Evolutionary conservation across 1,140 invertebrate genomes (phyloP), one percentile per base, ranked within the genome.

Genomic region (Hyles euphorbiae): DNA sequence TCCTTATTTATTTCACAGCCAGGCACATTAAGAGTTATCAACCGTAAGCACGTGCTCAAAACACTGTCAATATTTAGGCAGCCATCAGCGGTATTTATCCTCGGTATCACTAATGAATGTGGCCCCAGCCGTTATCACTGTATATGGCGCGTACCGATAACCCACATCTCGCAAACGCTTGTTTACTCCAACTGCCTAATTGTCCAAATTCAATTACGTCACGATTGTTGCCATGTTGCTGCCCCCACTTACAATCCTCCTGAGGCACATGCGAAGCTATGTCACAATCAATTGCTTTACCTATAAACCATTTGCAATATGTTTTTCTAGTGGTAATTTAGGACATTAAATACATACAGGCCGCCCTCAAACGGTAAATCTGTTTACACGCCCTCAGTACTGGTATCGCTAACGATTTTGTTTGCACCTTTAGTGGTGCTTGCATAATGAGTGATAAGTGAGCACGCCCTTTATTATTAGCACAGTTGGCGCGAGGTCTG

Each of bases 151-250:
- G 57, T 59, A 52, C 65, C 63, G 72, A 72, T 76, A 76, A 81
- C 78, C 76, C 66, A 76, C 65, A 76, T 76, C 58, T 65, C 55
- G 58, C 32, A 44, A 54, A 51, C 54, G 48, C 22, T 66, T 73
- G 69, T 76, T 76, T 78, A 68, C 69, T 56, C 44, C 58, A 65
- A 59, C 48, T 46, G 55, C 58, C 66, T 72, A 76, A 78, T 74
- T 76, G 61, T 65, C 70, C 63, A 71, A 77, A 81, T 63, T 68
- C 52, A 58, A 68, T 82, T 76, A 80, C 70, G 65, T 70, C 70
- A 76, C 45, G 45, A 58, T 49, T 12, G 61, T 69, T 63, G 60
- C 53, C 64, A 61, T 50, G 61, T 73, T 50, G 51, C 62, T 65
- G 56, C 65, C 47, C 58, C 68, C 58, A 40, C 56, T 34, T 44